phyloP scores from a whole-genome alignment of 2,113 vertebrate genomes.

The Cryptotis parvus region DNA sequence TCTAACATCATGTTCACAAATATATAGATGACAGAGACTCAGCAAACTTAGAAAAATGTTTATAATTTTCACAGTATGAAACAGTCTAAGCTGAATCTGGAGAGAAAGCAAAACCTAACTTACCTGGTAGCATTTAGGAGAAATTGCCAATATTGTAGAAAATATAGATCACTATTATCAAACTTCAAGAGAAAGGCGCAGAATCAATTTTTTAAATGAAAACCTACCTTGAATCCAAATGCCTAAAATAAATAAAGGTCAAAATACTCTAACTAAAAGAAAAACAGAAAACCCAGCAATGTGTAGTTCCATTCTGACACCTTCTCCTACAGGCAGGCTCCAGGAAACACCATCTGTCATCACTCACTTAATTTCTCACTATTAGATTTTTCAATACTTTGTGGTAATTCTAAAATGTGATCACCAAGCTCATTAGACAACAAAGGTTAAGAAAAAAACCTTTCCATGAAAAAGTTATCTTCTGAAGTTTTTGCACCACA shows the following conservation, averaged over 20 bases:
- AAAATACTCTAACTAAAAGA: constrained; percentile 32
- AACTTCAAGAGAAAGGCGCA: constrained; percentile 66
- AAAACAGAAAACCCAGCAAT: too few species aligned
- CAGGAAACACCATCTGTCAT: neutral
- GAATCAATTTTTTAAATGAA: constrained; percentile 77
- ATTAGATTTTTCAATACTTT: constrained; percentile 10
- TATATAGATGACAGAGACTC: constrained; percentile 68
- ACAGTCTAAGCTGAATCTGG: constrained; percentile 71
- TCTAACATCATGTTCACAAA: constrained; percentile 70
- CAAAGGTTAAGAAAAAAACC: constrained; percentile 20
- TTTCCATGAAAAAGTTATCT: neutral
- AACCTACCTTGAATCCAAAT: constrained; percentile 65
- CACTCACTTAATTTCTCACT: neutral
- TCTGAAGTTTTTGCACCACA: neutral
- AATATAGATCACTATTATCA: constrained; percentile 81
- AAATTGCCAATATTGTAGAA: constrained; percentile 80
- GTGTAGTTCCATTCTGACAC: neutral
- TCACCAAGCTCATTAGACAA: constrained; percentile 20
- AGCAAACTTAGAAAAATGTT: constrained; percentile 75
- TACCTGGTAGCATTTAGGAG: constrained; percentile 73
- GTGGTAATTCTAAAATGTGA: constrained; percentile 13
- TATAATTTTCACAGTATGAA: constrained; percentile 82
- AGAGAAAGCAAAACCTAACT: constrained; percentile 78
- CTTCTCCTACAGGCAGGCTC: neutral
- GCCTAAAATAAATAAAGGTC: constrained; percentile 71